phyloP scores from a whole-genome alignment of 2,888 invertebrate genomes.

The Monochamus alternatus region DNA sequence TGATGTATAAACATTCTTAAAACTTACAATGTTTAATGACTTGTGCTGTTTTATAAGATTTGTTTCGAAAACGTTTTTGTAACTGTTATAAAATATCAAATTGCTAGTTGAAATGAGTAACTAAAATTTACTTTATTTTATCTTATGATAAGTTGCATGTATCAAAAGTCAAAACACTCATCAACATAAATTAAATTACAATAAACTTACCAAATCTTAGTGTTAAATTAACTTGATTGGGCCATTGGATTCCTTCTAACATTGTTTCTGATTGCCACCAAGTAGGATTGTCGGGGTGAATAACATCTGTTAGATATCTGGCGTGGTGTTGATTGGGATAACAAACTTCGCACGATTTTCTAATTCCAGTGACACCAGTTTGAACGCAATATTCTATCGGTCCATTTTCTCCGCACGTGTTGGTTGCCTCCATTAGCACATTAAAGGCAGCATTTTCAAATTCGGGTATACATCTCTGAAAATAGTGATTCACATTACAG shows the following conservation, averaged over 20 bases:
- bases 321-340: constrained; percentile 80
- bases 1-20: too few species aligned
- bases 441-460: constrained; percentile 97
- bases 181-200: too few species aligned
- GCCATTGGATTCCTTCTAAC: constrained; percentile 93
- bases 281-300: constrained; percentile 91
- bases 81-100: too few species aligned
- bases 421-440: constrained; percentile 91
- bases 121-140: too few species aligned
- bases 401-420: constrained; percentile 93
- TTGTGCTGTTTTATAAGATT: too few species aligned
- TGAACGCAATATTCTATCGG: constrained; percentile 92
- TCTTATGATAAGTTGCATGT: too few species aligned
- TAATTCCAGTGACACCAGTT: constrained; percentile 80
- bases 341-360: constrained; percentile 88
- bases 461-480: constrained; percentile 94
- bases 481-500: constrained; percentile 49
- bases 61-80: too few species aligned
- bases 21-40: too few species aligned
- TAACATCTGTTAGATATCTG: constrained; percentile 90
- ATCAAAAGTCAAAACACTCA: too few species aligned
- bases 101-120: too few species aligned
- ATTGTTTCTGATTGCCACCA: constrained; percentile 99
- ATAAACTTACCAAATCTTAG: constrained; percentile 58
- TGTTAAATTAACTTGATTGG: constrained; percentile 89